Evolutionary conservation across 2,113 vertebrate genomes (phyloP).

Genomic region (Capra hircus): DNA sequence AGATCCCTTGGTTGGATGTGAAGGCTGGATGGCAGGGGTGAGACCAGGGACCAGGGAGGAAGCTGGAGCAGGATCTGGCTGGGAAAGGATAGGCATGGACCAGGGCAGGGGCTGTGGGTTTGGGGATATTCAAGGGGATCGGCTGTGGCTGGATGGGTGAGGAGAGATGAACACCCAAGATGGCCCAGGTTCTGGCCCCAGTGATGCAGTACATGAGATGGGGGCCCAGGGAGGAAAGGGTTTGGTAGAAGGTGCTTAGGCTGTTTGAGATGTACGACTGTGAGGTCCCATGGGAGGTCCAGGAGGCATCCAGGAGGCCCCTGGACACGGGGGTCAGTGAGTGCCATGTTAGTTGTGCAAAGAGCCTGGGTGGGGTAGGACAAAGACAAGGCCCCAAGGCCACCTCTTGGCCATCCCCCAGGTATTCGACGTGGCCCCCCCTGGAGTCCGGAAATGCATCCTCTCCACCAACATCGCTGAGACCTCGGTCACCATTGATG

Average conservation of each 20-base stretch:
- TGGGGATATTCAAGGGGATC: not conserved
- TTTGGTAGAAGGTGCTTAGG: not conserved
- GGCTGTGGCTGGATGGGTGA: not conserved
- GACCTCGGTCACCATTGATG: constrained; percentile 95
- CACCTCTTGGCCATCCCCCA: constrained; percentile 25
- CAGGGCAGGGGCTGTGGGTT: not conserved
- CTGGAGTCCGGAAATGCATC: constrained; percentile 93
- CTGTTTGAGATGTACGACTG: not conserved
- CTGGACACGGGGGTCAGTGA: accelerated
- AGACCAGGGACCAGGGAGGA: not conserved
- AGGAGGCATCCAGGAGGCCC: not conserved
- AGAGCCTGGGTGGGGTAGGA: not conserved
- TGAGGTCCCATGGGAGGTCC: not conserved
- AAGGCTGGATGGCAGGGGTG: not conserved
- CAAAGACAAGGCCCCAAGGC: not conserved
- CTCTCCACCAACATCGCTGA: constrained; percentile 95
- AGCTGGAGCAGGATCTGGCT: not conserved
- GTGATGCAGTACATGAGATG: not conserved
- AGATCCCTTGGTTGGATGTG: not conserved
- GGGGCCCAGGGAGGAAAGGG: not conserved
- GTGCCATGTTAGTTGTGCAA: not conserved
- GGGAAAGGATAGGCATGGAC: not conserved
- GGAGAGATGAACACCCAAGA: not conserved
- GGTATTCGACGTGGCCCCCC: constrained; percentile 92
- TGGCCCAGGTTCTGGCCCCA: not conserved